Percentiles rank a stretch among this genome's conserved stretches.
Evolutionary conservation across 2,888 invertebrate genomes (phyloP).

Genomic region (Anodontia alba): DNA sequence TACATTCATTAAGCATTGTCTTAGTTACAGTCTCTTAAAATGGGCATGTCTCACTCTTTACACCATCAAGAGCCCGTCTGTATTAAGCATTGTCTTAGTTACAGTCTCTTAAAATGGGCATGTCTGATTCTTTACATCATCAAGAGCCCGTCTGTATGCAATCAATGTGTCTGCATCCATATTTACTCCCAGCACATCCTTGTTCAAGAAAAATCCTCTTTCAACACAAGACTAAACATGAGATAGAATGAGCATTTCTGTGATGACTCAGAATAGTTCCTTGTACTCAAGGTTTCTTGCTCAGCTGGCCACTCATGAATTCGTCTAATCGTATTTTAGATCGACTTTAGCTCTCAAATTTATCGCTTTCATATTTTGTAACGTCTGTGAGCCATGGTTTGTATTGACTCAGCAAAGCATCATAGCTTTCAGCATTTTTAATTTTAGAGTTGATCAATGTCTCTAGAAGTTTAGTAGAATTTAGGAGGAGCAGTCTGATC

Average conservation of each 20-base stretch:
- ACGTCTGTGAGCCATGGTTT: neutral
- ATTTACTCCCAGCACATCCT: neutral
- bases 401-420: constrained; percentile 14
- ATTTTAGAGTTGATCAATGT: constrained; percentile 10
- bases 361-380: neutral
- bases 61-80: neutral
- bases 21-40: neutral
- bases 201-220: neutral
- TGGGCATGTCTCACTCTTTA: neutral
- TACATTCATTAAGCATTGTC: neutral
- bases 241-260: neutral
- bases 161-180: neutral
- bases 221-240: no score
- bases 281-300: neutral
- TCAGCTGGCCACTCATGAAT: neutral
- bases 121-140: neutral
- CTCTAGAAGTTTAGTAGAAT: constrained; percentile 23
- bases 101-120: neutral
- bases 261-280: neutral
- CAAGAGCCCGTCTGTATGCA: neutral
- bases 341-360: neutral
- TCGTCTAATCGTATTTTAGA: neutral
- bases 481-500: no score
- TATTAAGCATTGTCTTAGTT: neutral
- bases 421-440: constrained; percentile 21